Evolutionary conservation across 2,797 vertebrate genomes (phyloP), one percentile per base, ranked within the genome.

Genomic region (Catamblyrhynchus diadema): DNA sequence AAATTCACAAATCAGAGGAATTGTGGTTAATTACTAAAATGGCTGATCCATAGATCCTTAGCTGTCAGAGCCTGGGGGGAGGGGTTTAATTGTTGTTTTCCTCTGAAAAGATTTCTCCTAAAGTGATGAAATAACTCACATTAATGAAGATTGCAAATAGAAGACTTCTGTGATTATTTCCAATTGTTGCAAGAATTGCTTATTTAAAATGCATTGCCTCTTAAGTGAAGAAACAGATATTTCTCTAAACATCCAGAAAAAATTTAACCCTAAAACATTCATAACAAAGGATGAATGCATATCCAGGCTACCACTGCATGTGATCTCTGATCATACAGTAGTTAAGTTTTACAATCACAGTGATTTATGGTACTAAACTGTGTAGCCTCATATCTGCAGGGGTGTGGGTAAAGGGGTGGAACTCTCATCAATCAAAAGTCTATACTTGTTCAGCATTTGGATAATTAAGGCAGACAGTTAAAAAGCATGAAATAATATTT

Each of bases 1-100:
- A 97, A 98, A 98, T 95, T 94, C 96, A 97, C 96, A 96, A 97
- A 96, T 97, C 84, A 95, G 94, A 96, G 89, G 96, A 96, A 97
- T 86, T 74, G 75, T 97, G 87, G 87, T 96, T 98, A 97, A 97
- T 98, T 98, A 97, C 95, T 94, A 93, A 97, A 97, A 93, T 94
- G 91, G 75, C 88, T 96, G 86, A 96, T 93, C 81, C 91, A 94
- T 92, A 97, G 79, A 94, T 97, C 93, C 96, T 82, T 94, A 77
- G 82, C 93, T 95, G 90, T 95, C 96, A 94, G 78, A 81, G 91
- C 60, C 73, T 42, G 66, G 73, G 71, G 84, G 84, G 72, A 87
- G 81, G 94, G 78, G 57, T 81, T 92, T 95, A 95, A 93, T 94
- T 94, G 94, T 96, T 97, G 94, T 92, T 97, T 95, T 97, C 94